Percentiles rank a stretch among this genome's conserved stretches.
Evolutionary conservation across 2,888 invertebrate genomes (phyloP).

Genomic region (Augiades crinisus): DNA sequence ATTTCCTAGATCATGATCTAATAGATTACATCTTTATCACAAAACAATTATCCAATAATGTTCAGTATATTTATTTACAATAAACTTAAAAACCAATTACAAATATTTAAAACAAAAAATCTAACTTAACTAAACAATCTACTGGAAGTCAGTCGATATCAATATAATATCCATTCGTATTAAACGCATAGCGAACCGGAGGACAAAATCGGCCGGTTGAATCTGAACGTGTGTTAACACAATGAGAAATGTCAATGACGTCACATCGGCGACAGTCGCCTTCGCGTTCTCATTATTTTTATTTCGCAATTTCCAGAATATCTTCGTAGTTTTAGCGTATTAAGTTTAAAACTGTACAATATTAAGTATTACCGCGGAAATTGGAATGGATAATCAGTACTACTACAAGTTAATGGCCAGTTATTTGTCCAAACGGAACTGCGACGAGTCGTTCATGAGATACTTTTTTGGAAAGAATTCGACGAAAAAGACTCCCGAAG

Average conservation of each 20-base stretch:
- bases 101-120: too few species aligned
- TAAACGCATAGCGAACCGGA: too few species aligned
- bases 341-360: conserved; percentile 24
- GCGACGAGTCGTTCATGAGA: conserved; percentile 76
- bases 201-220: too few species aligned
- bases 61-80: too few species aligned
- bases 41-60: too few species aligned
- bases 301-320: conserved; percentile 68
- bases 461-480: conserved; percentile 75
- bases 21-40: too few species aligned
- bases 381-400: conserved; percentile 70
- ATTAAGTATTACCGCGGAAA: conserved; percentile 5
- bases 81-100: too few species aligned
- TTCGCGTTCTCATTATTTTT: conserved; percentile 76
- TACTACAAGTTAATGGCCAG: conserved; percentile 76
- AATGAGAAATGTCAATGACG: conserved; percentile 59
- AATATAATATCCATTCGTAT: too few species aligned
- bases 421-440: conserved; percentile 73
- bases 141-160: too few species aligned
- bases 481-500: conserved; percentile 69
- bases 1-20: too few species aligned
- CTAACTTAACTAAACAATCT: too few species aligned
- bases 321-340: conserved; percentile 41
- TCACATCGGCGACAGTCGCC: conserved; percentile 60
- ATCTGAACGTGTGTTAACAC: too few species aligned